Conservation (phyloP, 2,113 vertebrate genomes). For the Myotis yumanensis region DNA sequence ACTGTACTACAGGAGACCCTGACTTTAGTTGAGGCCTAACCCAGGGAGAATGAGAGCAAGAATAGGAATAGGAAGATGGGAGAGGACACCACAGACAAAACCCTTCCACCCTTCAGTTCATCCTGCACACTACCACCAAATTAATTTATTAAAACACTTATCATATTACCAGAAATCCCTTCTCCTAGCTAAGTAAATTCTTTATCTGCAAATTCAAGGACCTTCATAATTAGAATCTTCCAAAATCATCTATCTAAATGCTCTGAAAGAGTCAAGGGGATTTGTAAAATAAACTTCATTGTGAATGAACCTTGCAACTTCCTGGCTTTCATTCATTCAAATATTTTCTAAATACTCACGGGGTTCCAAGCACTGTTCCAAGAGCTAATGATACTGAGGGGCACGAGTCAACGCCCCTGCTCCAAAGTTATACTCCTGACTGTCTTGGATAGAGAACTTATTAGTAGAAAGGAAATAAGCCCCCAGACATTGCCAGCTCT, state of each 20-base stretch:
- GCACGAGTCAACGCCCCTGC: neutral
- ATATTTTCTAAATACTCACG: neutral
- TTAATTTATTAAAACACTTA: neutral
- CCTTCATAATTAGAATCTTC: neutral
- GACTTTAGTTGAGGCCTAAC: neutral
- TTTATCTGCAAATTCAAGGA: constrained; percentile 1
- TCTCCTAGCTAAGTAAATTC: constrained; percentile 17
- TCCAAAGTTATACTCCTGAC: neutral
- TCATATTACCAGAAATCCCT: constrained; percentile 2
- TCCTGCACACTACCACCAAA: neutral
- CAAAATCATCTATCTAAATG: neutral
- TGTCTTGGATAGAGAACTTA: neutral
- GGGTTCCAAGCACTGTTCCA: neutral
- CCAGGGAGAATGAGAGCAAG: neutral
- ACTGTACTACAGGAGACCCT: neutral
- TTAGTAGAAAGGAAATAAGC: neutral
- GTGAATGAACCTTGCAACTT: neutral
- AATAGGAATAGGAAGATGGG: neutral
- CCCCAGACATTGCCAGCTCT: neutral
- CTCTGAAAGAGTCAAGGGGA: neutral
- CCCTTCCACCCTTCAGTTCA: neutral
- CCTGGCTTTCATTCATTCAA: neutral
- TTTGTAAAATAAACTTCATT: constrained; percentile 23
- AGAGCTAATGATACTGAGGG: neutral
- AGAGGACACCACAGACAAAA: neutral